A percentile compares a stretch with the other conserved stretches of the same genome.
phyloP scores from a whole-genome alignment of 2,113 vertebrate genomes.

The Chelonoidis abingdonii region DNA sequence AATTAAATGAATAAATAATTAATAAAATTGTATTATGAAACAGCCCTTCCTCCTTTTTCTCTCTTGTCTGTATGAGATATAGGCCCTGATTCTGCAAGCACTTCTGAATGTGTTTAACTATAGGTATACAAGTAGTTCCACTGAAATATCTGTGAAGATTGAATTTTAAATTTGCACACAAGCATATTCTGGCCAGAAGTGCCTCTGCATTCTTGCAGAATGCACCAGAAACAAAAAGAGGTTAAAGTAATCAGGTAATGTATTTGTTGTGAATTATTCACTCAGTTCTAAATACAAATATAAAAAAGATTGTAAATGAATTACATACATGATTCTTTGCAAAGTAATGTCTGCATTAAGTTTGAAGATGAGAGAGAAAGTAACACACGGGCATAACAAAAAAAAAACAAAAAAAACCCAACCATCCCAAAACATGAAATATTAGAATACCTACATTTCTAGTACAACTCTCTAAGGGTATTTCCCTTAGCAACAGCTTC shows the following conservation, averaged over 20 bases:
- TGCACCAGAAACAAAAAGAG: neutral
- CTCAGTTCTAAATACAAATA: neutral
- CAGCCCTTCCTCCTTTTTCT: too few species aligned
- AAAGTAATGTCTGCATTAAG: rapidly evolving
- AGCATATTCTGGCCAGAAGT: rapidly evolving
- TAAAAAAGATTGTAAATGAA: neutral
- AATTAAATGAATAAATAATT: neutral
- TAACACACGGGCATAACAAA: rapidly evolving
- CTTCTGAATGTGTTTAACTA: neutral
- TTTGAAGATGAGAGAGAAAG: neutral
- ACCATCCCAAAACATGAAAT: rapidly evolving
- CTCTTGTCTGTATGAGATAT: neutral
- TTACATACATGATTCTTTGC: neutral
- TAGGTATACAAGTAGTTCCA: neutral
- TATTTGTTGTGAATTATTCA: neutral
- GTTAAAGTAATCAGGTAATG: rapidly evolving
- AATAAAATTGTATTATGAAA: neutral
- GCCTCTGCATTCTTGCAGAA: rapidly evolving
- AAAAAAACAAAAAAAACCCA: neutral
- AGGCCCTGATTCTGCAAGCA: neutral
- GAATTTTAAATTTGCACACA: neutral
- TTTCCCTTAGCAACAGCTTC: rapidly evolving
- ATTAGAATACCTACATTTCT: rapidly evolving
- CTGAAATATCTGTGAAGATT: neutral
- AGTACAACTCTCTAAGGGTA: rapidly evolving